Conservation (phyloP, 2,113 vertebrate species). For the Pipra filicauda region DNA sequence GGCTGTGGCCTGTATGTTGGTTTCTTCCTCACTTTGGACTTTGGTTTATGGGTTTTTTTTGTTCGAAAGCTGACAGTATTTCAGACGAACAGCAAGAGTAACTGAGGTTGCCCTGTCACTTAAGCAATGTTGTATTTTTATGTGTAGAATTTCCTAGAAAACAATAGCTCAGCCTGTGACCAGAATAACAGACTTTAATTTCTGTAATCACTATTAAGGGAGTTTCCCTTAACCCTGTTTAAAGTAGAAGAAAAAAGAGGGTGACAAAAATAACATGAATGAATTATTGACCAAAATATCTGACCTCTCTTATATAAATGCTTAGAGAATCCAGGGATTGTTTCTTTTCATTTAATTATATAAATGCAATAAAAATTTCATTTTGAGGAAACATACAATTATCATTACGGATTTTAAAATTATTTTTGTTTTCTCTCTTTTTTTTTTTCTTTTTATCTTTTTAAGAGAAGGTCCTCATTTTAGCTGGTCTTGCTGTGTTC, state of each 20-base stretch:
- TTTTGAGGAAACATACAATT: background rate
- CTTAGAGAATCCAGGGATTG: background rate
- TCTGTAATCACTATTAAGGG: background rate
- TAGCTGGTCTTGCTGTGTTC: background rate
- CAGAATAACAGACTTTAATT: background rate
- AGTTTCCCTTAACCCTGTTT: background rate
- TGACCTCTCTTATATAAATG: background rate
- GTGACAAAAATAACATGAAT: background rate
- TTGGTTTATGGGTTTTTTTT: background rate
- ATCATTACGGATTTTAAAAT: background rate
- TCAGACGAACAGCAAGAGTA: background rate
- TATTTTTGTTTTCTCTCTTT: fast-evolving
- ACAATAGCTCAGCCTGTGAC: background rate
- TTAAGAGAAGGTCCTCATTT: background rate
- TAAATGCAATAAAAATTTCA: background rate
- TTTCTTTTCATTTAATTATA: background rate
- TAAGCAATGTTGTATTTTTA: background rate
- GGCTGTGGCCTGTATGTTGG: fast-evolving
- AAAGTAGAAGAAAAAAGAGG: background rate
- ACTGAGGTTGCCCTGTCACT: background rate
- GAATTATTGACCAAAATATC: background rate
- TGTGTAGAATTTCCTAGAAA: background rate
- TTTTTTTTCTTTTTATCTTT: background rate
- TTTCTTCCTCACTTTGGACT: background rate
- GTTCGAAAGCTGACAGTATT: background rate